phyloP scores from a whole-genome alignment of 2,797 vertebrate genomes.

The Pogonophryne albipinna region DNA sequence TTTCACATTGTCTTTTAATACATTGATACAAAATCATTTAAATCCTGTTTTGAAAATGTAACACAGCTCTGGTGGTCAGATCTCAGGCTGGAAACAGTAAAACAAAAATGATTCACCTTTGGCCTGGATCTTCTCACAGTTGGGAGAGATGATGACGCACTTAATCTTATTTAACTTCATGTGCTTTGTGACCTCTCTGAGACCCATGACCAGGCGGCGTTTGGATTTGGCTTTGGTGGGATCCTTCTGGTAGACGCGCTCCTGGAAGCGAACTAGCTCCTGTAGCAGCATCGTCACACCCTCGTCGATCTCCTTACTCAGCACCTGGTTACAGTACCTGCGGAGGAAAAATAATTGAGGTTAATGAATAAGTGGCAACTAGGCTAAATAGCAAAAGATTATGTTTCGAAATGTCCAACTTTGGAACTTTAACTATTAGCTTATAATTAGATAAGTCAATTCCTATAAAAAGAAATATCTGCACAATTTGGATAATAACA shows the following conservation, averaged over 20 bases:
- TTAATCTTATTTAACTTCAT: constrained; percentile 98
- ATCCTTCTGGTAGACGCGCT: constrained; percentile 96
- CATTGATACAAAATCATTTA: not conserved
- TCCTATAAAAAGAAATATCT: not conserved
- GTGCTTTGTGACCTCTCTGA: constrained; percentile 98
- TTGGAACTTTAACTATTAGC: not conserved
- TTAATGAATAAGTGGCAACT: not conserved
- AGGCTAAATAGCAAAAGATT: not conserved
- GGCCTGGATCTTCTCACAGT: constrained; percentile 99
- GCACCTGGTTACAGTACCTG: constrained; percentile 98
- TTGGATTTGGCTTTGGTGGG: constrained; percentile 96
- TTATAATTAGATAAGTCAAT: not conserved
- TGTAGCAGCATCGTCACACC: constrained; percentile 95
- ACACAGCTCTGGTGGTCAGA: not conserved
- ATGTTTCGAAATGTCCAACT: not conserved
- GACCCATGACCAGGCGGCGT: constrained; percentile 96
- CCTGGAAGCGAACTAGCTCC: constrained; percentile 98
- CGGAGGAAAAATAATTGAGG: not conserved
- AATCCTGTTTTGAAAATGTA: not conserved
- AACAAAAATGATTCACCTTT: constrained; percentile 86
- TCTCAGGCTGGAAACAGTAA: not conserved
- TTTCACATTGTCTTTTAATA: not conserved
- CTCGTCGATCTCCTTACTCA: constrained; percentile 99
- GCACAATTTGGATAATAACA: not conserved
- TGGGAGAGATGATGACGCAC: constrained; percentile 98